These are phyloP conservation scores for Cataglyphis albicans DNA, from an alignment of 2,888 invertebrate species.

Conservation along the genomic window DNA sequence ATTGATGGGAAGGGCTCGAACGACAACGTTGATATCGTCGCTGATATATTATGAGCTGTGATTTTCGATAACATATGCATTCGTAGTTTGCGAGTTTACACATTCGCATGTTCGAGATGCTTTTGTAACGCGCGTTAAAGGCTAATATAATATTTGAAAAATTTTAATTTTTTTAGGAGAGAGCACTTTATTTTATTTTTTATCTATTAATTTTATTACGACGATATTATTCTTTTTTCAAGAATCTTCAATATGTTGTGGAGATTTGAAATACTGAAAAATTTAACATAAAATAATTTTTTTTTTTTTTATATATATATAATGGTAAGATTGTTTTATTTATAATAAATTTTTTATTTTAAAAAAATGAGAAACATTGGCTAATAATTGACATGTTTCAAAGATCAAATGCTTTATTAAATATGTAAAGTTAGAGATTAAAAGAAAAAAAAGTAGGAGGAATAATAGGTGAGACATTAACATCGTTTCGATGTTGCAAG, in stretches of 20 bases:
- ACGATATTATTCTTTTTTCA: neutral
- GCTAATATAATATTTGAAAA: neutral
- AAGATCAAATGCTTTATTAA: neutral
- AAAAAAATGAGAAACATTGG: neutral
- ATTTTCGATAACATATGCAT: constrained; percentile 61
- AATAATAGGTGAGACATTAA: neutral
- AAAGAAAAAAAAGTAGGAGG: neutral
- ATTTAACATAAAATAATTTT: constrained; percentile 13
- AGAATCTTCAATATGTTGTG: neutral
- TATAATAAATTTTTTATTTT: neutral
- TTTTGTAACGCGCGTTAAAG: neutral
- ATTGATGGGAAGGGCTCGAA: constrained; percentile 79
- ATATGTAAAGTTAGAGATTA: neutral
- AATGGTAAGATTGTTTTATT: neutral
- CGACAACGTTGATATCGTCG: constrained; percentile 67
- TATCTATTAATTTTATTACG: neutral
- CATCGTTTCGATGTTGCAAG: neutral
- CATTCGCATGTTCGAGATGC: neutral
- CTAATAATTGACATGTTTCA: neutral
- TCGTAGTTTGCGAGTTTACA: neutral
- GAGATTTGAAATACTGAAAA: neutral
- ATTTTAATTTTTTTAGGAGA: neutral
- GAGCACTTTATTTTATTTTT: neutral
- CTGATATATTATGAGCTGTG: constrained; percentile 71
- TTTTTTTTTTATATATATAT: neutral